Conservation (phyloP, 2,113 vertebrate species). For the Triplophysa tibetana region DNA sequence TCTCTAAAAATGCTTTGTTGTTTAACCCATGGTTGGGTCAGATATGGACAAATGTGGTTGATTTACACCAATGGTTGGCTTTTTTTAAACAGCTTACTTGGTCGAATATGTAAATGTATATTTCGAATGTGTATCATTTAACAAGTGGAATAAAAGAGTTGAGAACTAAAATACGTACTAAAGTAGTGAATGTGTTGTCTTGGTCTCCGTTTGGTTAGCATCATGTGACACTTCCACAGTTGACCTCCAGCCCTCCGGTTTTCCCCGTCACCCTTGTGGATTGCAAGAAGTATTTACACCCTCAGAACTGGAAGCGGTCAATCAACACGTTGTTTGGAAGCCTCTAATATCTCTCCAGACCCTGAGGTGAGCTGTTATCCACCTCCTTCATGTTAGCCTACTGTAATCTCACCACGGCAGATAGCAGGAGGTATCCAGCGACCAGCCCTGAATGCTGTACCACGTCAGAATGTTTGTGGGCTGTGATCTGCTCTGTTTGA, state of each 20-base stretch:
- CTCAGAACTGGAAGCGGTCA: constrained; percentile 44
- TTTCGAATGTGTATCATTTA: no score
- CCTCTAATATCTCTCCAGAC: constrained; percentile 34
- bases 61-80: no score
- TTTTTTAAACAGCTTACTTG: no score
- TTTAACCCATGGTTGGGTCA: no score
- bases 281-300: constrained; percentile 5
- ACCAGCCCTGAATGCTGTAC: background rate
- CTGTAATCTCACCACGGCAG: constrained; percentile 32
- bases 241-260: constrained; percentile 13
- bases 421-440: constrained; percentile 11
- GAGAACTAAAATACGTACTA: no score
- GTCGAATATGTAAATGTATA: no score
- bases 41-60: no score
- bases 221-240: background rate
- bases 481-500: background rate
- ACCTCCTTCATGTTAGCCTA: constrained; percentile 22
- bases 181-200: background rate
- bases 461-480: constrained; percentile 11
- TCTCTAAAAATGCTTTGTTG: no score
- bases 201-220: background rate
- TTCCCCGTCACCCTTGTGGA: constrained; percentile 12
- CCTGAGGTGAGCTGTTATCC: constrained; percentile 22
- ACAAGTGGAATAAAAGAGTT: no score
- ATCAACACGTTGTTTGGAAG: constrained; percentile 35